Evolutionary conservation across 35 echinoderm and acorn worm genomes (phyloP).

Genomic region (Heliocidaris tuberculata): DNA sequence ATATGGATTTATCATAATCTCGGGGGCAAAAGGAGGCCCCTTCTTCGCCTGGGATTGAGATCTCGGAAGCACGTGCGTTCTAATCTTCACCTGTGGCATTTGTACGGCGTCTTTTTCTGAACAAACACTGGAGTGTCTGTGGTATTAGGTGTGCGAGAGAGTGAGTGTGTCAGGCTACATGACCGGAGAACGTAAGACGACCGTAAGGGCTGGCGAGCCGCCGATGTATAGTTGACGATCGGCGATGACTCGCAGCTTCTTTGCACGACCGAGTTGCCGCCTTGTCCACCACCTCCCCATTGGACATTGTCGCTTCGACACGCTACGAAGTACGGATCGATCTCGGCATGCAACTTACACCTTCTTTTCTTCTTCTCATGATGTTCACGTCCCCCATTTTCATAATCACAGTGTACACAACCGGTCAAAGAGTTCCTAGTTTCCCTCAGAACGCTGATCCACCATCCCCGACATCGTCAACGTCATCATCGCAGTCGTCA

Average conservation of each 20-base stretch:
- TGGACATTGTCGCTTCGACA: not conserved
- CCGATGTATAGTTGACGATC: not conserved
- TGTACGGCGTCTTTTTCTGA: not conserved
- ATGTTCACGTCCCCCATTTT: constrained; percentile 29
- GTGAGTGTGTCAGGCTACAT: not conserved
- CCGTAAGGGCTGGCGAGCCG: constrained; percentile 9
- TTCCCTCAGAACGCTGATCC: not conserved
- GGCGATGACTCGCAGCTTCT: constrained; percentile 33
- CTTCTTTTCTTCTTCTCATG: not conserved
- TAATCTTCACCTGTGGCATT: constrained; percentile 10
- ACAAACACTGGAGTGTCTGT: not conserved
- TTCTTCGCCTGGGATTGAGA: not conserved
- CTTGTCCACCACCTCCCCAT: not conserved
- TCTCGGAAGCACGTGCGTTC: not conserved
- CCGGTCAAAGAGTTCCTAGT: constrained; percentile 12
- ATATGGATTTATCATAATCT: constrained; percentile 20
- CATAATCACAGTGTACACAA: not conserved
- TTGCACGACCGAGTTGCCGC: not conserved
- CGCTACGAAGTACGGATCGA: not conserved
- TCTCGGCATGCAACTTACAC: constrained; percentile 31
- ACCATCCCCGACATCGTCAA: not conserved
- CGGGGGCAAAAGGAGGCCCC: constrained; percentile 12
- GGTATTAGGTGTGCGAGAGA: not conserved
- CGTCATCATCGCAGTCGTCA: not conserved
- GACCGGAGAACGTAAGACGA: not conserved